These are phyloP conservation scores for Diogma glabrata DNA, from an alignment of 2,888 invertebrate species.

Conservation along the genomic window DNA sequence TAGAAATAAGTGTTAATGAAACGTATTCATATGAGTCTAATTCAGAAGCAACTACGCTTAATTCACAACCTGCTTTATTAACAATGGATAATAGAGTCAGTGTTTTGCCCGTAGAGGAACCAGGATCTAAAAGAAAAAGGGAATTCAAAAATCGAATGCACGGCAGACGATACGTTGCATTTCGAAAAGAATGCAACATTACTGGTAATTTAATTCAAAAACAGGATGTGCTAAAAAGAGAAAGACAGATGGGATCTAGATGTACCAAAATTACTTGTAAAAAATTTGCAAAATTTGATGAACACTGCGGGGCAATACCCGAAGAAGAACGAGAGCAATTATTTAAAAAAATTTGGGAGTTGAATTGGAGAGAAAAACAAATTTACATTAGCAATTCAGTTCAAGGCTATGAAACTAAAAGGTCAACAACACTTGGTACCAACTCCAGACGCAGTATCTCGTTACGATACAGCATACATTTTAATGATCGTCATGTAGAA, in stretches of 20 bases:
- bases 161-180: neutral
- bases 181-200: neutral
- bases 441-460: neutral
- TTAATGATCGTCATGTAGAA: neutral
- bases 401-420: no score
- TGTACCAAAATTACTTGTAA: neutral
- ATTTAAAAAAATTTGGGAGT: neutral
- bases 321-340: neutral
- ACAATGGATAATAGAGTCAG: neutral
- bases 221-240: neutral
- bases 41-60: no score
- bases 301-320: neutral
- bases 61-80: neutral
- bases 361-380: neutral
- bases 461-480: neutral
- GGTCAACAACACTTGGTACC: neutral
- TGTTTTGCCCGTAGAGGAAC: neutral
- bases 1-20: no score
- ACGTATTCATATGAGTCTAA: no score
- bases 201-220: neutral
- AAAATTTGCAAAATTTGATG: neutral
- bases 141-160: neutral
- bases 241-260: no score
- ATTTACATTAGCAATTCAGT: neutral
- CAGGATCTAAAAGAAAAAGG: neutral